Evolutionary conservation across 2,113 vertebrate species (phyloP).

Genomic region (Varanus salvator): DNA sequence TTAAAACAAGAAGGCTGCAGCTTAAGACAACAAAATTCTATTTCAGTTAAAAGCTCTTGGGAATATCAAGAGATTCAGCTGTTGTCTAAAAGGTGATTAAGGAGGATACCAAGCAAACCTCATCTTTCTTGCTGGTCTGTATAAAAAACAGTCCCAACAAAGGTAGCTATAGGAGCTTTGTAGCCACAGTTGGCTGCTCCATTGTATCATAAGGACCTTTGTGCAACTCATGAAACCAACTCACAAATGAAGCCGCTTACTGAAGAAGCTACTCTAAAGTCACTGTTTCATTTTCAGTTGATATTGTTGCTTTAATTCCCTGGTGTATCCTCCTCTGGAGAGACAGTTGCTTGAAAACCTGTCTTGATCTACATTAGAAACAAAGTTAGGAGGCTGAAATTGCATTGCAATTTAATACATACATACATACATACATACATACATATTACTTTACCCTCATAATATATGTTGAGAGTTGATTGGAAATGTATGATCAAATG

Average conservation of each 20-base stretch:
- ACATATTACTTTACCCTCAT: too few relatives aligned
- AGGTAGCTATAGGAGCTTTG: not conserved
- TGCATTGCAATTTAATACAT: not conserved
- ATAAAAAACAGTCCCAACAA: not conserved
- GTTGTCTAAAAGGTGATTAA: not conserved
- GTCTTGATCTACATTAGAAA: not conserved
- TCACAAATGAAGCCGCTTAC: not conserved
- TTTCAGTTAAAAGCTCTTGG: not conserved
- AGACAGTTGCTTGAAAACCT: not conserved
- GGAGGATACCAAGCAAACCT: not conserved
- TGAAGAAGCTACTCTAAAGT: not conserved
- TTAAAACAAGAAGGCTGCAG: not conserved
- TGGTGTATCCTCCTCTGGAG: not conserved
- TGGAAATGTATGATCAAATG: not conserved
- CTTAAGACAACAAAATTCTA: not conserved
- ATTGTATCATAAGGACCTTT: not conserved
- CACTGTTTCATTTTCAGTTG: not conserved
- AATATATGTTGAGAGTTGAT: not conserved
- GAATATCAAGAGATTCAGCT: not conserved
- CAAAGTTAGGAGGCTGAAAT: not conserved
- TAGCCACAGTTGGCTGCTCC: not conserved
- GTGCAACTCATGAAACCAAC: not conserved
- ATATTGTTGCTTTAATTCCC: not conserved
- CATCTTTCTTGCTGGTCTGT: not conserved
- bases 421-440: too few relatives aligned